Evolutionary conservation across 2,113 vertebrate genomes (phyloP).

Genomic region (Ovis canadensis): DNA sequence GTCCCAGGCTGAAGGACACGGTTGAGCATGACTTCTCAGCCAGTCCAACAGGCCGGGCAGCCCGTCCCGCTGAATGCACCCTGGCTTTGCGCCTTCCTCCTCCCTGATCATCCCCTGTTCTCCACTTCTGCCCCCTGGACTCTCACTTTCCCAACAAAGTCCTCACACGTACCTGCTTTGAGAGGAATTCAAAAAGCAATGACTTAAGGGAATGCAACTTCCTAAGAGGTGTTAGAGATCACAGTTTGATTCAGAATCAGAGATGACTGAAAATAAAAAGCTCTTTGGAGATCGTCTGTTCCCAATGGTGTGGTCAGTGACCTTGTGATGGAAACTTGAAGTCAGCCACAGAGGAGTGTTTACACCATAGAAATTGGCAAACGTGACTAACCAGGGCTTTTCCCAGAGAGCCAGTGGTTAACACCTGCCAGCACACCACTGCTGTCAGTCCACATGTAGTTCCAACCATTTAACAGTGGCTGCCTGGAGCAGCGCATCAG

Average conservation of each 20-base stretch:
- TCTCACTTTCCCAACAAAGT: not conserved
- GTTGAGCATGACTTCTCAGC: not conserved
- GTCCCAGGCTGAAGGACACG: fast-evolving
- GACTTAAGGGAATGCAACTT: not conserved
- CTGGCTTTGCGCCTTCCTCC: not conserved
- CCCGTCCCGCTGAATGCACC: too few relatives aligned
- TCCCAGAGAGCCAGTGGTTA: not conserved
- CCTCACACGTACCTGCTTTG: not conserved
- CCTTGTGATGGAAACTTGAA: not conserved
- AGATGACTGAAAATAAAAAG: not conserved
- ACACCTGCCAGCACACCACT: not conserved
- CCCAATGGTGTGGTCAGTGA: not conserved
- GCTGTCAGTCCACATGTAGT: not conserved
- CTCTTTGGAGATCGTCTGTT: not conserved
- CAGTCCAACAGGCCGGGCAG: not conserved
- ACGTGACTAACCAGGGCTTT: not conserved
- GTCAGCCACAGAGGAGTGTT: not conserved
- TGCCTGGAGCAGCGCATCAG: not conserved
- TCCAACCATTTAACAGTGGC: too few relatives aligned
- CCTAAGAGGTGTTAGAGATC: not conserved
- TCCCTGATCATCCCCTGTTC: too few relatives aligned
- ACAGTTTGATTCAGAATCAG: not conserved
- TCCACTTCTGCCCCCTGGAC: not conserved
- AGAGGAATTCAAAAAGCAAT: not conserved
- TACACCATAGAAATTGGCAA: not conserved